Conservation (phyloP, 2,888 invertebrate species). For the Adela reaumurella region DNA sequence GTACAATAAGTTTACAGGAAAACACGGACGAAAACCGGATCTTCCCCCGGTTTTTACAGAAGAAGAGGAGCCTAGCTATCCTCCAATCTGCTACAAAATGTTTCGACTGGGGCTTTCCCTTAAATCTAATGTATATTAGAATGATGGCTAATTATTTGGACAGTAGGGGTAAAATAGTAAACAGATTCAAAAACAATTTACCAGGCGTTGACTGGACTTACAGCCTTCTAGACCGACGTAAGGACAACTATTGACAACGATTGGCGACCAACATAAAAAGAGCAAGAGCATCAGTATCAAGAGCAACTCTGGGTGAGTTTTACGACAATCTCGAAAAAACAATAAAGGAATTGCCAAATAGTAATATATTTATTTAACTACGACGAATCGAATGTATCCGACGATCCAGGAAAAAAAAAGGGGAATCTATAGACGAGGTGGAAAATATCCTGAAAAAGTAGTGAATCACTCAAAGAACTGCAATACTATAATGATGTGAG, state of each 20-base stretch:
- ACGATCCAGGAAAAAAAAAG: slow-evolving; percentile 21
- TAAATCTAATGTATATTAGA: slow-evolving; percentile 5
- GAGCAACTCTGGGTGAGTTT: slow-evolving; percentile 6
- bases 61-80: too few relatives aligned
- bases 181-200: slow-evolving; percentile 9
- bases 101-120: slow-evolving; percentile 10
- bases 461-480: slow-evolving; percentile 17
- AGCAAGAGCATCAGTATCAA: slow-evolving; percentile 7
- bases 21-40: not conserved
- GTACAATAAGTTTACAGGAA: not conserved
- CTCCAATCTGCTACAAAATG: not conserved
- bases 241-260: slow-evolving; percentile 7
- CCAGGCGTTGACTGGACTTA: slow-evolving; percentile 9
- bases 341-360: not conserved
- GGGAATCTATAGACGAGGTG: slow-evolving; percentile 15
- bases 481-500: slow-evolving; percentile 19
- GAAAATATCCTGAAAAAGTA: slow-evolving; percentile 19
- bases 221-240: slow-evolving; percentile 8
- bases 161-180: slow-evolving; percentile 5
- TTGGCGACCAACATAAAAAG: slow-evolving; percentile 10
- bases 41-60: too few relatives aligned
- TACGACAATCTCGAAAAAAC: slow-evolving; percentile 2
- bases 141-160: slow-evolving; percentile 11
- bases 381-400: slow-evolving; percentile 17
- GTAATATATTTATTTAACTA: slow-evolving; percentile 20